Percentiles rank a stretch among this genome's conserved stretches.
These are phyloP conservation scores for Pinctada fucata DNA, from an alignment of 2,888 invertebrate genomes.

Conservation along the genomic window DNA sequence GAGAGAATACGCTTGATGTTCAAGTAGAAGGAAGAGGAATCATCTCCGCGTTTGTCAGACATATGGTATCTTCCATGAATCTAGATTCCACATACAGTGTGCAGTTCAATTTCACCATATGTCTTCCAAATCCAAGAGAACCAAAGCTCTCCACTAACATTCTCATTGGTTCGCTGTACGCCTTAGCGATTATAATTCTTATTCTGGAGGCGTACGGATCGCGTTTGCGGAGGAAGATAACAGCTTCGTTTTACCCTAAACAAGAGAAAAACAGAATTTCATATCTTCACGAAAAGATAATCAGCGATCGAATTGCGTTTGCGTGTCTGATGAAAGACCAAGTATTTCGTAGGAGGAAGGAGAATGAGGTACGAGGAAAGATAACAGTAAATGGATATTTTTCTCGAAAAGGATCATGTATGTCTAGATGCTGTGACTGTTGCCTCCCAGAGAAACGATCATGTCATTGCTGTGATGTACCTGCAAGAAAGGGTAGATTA, in stretches of 20 bases:
- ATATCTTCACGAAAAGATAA: constrained; percentile 53
- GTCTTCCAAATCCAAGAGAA: constrained; percentile 48
- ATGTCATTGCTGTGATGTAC: constrained; percentile 48
- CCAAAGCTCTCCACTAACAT: constrained; percentile 44
- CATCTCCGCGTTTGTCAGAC: constrained; percentile 44
- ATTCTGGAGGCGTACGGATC: constrained; percentile 50
- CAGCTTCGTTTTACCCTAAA: constrained; percentile 53
- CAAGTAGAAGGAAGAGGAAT: constrained; percentile 50
- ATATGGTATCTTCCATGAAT: constrained; percentile 40
- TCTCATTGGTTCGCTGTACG: constrained; percentile 43
- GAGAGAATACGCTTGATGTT: constrained; percentile 34
- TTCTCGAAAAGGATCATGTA: background rate
- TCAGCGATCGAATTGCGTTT: constrained; percentile 48
- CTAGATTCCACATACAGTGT: constrained; percentile 36
- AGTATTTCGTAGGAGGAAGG: constrained; percentile 45
- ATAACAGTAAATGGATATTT: constrained; percentile 18
- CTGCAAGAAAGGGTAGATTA: constrained; percentile 32
- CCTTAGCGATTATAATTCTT: constrained; percentile 44
- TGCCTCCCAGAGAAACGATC: constrained; percentile 17
- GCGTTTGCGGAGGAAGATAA: constrained; percentile 47
- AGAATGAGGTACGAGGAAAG: constrained; percentile 40
- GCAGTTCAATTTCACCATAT: constrained; percentile 44
- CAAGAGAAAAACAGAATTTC: constrained; percentile 47
- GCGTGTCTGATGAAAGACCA: constrained; percentile 48
- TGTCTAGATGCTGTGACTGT: background rate